Evolutionary conservation across 2,113 vertebrate genomes (phyloP).

Genomic region (Lepisosteus osseus): DNA sequence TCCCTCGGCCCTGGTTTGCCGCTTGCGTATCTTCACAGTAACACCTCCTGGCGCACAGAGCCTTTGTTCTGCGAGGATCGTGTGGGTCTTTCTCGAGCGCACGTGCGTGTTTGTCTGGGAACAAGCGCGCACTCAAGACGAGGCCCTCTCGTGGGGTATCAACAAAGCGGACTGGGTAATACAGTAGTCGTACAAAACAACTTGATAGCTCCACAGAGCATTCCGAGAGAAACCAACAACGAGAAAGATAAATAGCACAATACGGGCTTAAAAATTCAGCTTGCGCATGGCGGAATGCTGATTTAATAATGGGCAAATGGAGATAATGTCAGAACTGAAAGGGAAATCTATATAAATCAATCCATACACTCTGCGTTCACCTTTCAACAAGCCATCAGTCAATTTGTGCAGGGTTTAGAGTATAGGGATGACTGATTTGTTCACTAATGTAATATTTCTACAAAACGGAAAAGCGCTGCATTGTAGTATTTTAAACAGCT

Average conservation of each 20-base stretch:
- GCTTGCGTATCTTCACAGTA: background rate
- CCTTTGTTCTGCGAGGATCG: background rate
- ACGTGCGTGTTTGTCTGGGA: background rate
- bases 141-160: background rate
- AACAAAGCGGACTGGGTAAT: slow-evolving; percentile 2
- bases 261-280: slow-evolving; percentile 25
- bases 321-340: slow-evolving; percentile 26
- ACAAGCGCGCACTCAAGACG: background rate
- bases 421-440: slow-evolving; percentile 30
- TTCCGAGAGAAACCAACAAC: slow-evolving; percentile 19
- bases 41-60: background rate
- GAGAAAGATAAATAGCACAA: slow-evolving; percentile 39
- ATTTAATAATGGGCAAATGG: slow-evolving; percentile 42
- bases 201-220: background rate
- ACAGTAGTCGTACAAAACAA: background rate
- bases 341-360: slow-evolving; percentile 46
- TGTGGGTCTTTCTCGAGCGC: background rate
- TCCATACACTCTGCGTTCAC: slow-evolving; percentile 33
- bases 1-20: slow-evolving; percentile 6
- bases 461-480: slow-evolving; percentile 2
- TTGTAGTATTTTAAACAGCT: background rate
- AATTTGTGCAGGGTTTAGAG: slow-evolving; percentile 25
- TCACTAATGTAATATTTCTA: slow-evolving; percentile 34
- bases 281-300: slow-evolving; percentile 27
- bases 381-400: slow-evolving; percentile 45